phyloP scores from a whole-genome alignment of 35 echinoderm and acorn worm genomes.

The Ophiothrix spiculata region DNA sequence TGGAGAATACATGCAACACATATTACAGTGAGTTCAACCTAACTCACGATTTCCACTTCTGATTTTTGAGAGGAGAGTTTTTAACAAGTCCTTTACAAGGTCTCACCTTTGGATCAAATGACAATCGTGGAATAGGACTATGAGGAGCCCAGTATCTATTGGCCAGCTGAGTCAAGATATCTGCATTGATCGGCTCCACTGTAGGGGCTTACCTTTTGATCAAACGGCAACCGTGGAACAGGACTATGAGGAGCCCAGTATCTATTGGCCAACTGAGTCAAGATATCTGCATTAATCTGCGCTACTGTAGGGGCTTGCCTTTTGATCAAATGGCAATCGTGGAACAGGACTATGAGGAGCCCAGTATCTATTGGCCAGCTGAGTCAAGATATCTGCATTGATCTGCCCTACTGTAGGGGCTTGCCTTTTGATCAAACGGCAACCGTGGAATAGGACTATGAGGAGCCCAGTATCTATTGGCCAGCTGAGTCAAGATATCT shows the following conservation, averaged over 20 bases:
- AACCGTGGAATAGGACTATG: slow-evolving; percentile 58
- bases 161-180: slow-evolving; percentile 82
- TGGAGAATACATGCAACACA: no score
- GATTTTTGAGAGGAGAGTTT: no score
- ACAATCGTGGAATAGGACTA: slow-evolving; percentile 49
- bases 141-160: slow-evolving; percentile 91
- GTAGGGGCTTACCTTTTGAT: slow-evolving; percentile 82
- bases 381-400: slow-evolving; percentile 80
- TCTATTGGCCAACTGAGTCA: slow-evolving; percentile 80
- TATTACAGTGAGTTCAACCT: no score
- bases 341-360: slow-evolving; percentile 79
- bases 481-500: slow-evolving; percentile 87
- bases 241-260: slow-evolving; percentile 91
- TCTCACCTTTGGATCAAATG: slow-evolving; percentile 81
- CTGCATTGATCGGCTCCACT: slow-evolving; percentile 84
- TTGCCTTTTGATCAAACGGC: slow-evolving; percentile 68
- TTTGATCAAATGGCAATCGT: slow-evolving; percentile 58
- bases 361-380: slow-evolving; percentile 86
- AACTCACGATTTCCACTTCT: no score
- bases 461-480: slow-evolving; percentile 87
- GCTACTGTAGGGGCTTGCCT: slow-evolving; percentile 74
- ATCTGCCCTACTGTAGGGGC: slow-evolving; percentile 89
- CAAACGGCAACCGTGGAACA: slow-evolving; percentile 56
- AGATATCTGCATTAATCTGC: slow-evolving; percentile 87
- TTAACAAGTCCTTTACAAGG: no score